These are phyloP conservation scores for Balearica regulorum DNA, from an alignment of 2,797 vertebrate species.

Conservation along the genomic window DNA sequence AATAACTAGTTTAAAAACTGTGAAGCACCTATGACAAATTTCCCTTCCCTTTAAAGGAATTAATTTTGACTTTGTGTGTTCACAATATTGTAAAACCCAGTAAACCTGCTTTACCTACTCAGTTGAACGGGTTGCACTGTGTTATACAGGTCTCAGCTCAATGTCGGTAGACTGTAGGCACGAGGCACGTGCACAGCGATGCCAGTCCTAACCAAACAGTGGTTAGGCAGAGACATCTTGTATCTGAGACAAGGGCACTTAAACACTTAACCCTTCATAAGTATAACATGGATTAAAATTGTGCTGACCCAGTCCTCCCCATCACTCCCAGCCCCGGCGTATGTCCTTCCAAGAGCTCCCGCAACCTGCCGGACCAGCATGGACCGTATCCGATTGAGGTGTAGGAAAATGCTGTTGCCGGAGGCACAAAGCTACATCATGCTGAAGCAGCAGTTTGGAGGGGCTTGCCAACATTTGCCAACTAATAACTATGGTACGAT, in stretches of 20 bases:
- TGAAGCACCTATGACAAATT: background rate
- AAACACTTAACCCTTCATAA: background rate
- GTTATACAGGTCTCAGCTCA: background rate
- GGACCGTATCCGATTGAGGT: accelerated
- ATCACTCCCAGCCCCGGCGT: background rate
- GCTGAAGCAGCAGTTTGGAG: background rate
- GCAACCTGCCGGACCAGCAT: accelerated
- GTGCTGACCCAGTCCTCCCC: no score
- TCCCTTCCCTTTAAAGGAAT: background rate
- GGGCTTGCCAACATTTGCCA: background rate
- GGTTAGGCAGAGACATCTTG: background rate
- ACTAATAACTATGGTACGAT: background rate
- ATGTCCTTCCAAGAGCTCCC: background rate
- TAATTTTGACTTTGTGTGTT: background rate
- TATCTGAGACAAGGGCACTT: background rate
- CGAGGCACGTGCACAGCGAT: accelerated
- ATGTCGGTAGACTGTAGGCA: background rate
- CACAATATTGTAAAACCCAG: background rate
- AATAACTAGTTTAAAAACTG: background rate
- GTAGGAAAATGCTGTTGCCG: background rate
- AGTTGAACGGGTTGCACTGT: background rate
- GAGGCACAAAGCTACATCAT: background rate
- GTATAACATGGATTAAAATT: background rate
- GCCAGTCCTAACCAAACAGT: background rate
- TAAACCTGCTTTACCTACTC: background rate